Evolutionary conservation across 2,113 vertebrate genomes (phyloP).

Genomic region (Seriola rivoliana): DNA sequence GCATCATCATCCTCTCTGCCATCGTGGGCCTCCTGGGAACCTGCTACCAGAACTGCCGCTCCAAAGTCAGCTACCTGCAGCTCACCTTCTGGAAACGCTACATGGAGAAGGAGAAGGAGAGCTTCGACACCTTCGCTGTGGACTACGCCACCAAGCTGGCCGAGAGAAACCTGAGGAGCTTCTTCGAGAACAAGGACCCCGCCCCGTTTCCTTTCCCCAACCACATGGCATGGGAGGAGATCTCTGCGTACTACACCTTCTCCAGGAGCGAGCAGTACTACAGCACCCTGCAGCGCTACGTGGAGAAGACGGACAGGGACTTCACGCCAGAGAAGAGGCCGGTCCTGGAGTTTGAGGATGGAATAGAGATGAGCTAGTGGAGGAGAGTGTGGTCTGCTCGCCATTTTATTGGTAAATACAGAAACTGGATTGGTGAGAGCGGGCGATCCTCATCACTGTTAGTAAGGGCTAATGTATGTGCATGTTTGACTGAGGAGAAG

Average conservation of each 20-base stretch:
- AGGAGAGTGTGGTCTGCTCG: background rate
- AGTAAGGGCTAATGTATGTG: background rate
- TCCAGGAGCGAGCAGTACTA: conserved; percentile 81
- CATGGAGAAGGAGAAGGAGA: conserved; percentile 81
- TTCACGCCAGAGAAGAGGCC: conserved; percentile 79
- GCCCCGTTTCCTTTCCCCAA: conserved; percentile 79
- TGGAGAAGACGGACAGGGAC: conserved; percentile 78
- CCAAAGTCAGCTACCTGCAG: conserved; percentile 86
- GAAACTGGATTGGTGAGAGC: background rate
- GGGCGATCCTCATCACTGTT: background rate
- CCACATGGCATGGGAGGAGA: conserved; percentile 85
- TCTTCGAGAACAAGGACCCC: conserved; percentile 82
- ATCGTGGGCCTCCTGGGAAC: conserved; percentile 70
- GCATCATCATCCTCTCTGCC: conserved; percentile 73
- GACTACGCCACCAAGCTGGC: conserved; percentile 84
- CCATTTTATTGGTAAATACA: background rate
- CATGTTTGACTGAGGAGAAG: conserved; percentile 28
- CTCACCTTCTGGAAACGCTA: conserved; percentile 85
- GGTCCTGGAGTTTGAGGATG: conserved; percentile 75
- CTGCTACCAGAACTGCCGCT: conserved; percentile 84
- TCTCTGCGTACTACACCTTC: conserved; percentile 81
- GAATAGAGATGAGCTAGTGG: conserved; percentile 67
- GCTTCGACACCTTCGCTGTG: conserved; percentile 74
- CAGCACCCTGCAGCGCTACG: conserved; percentile 84
- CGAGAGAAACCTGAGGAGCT: conserved; percentile 83